These are phyloP conservation scores for Cuculus canorus DNA, from an alignment of 2,797 vertebrate genomes.

Conservation along the genomic window DNA sequence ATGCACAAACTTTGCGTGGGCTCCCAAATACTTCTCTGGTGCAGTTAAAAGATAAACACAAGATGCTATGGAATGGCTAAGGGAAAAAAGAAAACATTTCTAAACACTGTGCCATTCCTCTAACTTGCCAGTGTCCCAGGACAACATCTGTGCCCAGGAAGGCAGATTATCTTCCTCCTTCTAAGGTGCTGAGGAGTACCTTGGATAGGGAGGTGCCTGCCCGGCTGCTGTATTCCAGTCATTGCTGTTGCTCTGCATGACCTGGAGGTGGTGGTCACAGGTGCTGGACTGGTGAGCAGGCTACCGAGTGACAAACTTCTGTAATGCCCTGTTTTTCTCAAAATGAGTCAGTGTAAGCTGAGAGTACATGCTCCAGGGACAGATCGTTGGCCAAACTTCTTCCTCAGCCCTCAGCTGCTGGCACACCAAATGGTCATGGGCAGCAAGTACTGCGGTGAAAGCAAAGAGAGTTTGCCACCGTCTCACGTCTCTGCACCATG, in stretches of 20 bases:
- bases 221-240: not conserved
- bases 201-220: not conserved
- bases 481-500: not conserved
- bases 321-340: not conserved
- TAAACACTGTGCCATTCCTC: fast-evolving
- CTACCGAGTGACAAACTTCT: not conserved
- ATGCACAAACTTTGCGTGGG: not conserved
- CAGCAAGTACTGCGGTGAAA: not conserved
- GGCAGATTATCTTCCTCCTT: not conserved
- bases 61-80: not conserved
- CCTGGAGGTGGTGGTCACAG: not conserved
- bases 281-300: fast-evolving
- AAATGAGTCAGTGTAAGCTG: not conserved
- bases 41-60: not conserved
- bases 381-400: not conserved
- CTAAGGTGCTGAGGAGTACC: not conserved
- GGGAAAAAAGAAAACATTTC: not conserved
- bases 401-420: fast-evolving
- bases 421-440: not conserved
- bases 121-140: not conserved
- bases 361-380: not conserved
- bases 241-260: not conserved
- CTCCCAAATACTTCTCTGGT: not conserved
- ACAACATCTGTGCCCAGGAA: not conserved
- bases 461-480: not conserved